Evolutionary conservation across 2,797 vertebrate species (phyloP).

Genomic region (Mus caroli): DNA sequence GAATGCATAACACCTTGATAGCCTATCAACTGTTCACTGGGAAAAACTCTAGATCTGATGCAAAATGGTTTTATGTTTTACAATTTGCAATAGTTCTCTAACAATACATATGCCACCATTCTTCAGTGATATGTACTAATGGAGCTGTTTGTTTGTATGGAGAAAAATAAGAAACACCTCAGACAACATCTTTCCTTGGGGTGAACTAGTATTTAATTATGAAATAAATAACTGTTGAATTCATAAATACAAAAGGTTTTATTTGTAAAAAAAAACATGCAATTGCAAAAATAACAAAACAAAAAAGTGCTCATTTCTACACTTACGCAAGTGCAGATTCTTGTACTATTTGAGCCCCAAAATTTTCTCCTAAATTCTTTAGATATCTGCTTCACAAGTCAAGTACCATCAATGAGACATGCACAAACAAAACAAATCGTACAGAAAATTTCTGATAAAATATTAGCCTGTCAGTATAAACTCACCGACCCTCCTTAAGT

Average conservation of each 20-base stretch:
- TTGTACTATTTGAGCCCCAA: slow-evolving; percentile 52
- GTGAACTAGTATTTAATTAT: slow-evolving; percentile 76
- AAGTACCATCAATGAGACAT: not conserved
- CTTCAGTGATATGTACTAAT: slow-evolving; percentile 16
- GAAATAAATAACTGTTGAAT: slow-evolving; percentile 71
- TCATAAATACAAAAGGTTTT: slow-evolving; percentile 70
- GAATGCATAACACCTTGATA: not conserved
- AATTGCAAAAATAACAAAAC: slow-evolving; percentile 66
- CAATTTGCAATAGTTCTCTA: slow-evolving; percentile 24
- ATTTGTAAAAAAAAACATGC: slow-evolving; percentile 70
- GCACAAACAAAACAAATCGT: slow-evolving; percentile 37
- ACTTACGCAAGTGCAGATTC: slow-evolving; percentile 58
- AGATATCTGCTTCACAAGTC: not conserved
- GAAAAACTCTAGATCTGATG: not conserved
- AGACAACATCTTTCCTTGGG: slow-evolving; percentile 39
- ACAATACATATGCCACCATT: not conserved
- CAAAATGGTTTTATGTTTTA: not conserved
- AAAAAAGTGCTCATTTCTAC: slow-evolving; percentile 36
- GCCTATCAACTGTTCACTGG: slow-evolving; percentile 40
- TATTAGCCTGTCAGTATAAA: slow-evolving; percentile 62
- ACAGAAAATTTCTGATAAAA: slow-evolving; percentile 40
- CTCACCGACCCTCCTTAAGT: not conserved
- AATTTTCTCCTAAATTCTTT: slow-evolving; percentile 48
- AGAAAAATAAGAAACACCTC: slow-evolving; percentile 61
- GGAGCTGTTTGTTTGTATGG: slow-evolving; percentile 13